Evolutionary conservation across 2,797 vertebrate species (phyloP), one percentile per base, ranked within the genome.

Genomic region (Enteromius thamalakanensis): DNA sequence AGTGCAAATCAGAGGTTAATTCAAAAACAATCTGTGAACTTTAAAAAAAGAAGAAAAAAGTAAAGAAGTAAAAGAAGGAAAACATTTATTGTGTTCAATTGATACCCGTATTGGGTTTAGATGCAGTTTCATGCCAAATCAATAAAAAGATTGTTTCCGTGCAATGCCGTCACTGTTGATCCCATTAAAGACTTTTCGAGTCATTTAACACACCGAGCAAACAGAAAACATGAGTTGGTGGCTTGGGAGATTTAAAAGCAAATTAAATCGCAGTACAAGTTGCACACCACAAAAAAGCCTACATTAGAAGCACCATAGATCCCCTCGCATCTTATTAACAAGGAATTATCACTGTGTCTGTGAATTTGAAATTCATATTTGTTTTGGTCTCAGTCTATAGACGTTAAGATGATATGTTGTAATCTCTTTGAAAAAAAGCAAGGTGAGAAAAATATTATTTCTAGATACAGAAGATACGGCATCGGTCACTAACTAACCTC

Each of bases 281-380:
- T 14, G 6, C 26, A 5, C 4, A 12, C 17, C 40, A 32, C 7
- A 45, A 69, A 68, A 80, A 79, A 10, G 0, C 2, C 15, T 32
- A 40, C 15, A 58, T 21, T 58, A 60, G 6, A 55, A 5, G 17
- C 45, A 71, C 34, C 21, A 3, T n/a, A 19, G 58, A 55, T 81
- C 51, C 26, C 53, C 29, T 72, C 23, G 5, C 69, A 81, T 40
- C 10, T 64, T 42, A 23, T 64, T 51, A 32, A 47, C 23, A 6
- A 19, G 26, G 53, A 29, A 47, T 80, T 10, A 49, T 72, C 19
- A 37, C 9, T 32, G 4, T 49, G 26, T 49, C 23, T 40, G 53
- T 71, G 6, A 47, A 62, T 51, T 40, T 64, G 55, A 62, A 51
- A 74, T 65, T 12, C 55, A 64, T 42, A 64, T 81, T 79, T 0